Base-by-base conservation (phyloP, 2,113 vertebrate species). In the Casuarius casuarius region DNA sequence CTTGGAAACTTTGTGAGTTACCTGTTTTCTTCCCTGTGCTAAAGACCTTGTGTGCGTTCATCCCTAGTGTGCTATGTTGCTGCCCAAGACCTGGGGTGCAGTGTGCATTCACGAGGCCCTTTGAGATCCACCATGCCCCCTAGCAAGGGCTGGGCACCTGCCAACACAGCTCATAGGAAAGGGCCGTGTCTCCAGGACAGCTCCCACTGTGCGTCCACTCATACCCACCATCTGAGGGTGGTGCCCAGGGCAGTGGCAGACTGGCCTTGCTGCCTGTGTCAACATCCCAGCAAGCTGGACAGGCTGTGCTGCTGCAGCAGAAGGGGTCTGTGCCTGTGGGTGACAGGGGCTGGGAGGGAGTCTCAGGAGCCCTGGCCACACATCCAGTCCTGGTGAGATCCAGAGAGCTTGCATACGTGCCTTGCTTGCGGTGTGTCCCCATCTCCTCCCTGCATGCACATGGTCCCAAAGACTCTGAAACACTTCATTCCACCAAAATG, bases 1-100 rank as follows among this genome's bases (percentile, higher is more conserved):
- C 95, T 94, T 99, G 97, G 99, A 99, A 97, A 99, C 99, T 28
- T 98, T 99, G 99, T 99, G 97, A 99, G 99, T 99, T 16, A n/a
- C 33, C 31, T 76, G 5, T 12, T 87, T 67, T 40, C 25, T 77
- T 31, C 44, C 88, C 38, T 67, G 42, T 35, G 58, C n/a, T 42
- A 56, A 35, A 89, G 7, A 6, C 7, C 5, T 3, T 1, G 0
- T 2, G 1, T 19, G 40, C 21, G 49, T 23, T 35, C 68, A 31
- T 22, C 6, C 22, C 15, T 25, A 20, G 42, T 10, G 12, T 44
- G 40, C 35, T 51, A 38, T 38, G 26, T 22, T 29, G 20, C 63
- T 46, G 38, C 31, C 12, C 52, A 5, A 9, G 26, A 31, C 12
- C 28, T 6, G 5, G 16, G 29, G 35, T 29, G 28, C 20, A 12